Evolutionary conservation across 1,140 invertebrate species (phyloP).

Genomic region (Lucilia sericata): DNA sequence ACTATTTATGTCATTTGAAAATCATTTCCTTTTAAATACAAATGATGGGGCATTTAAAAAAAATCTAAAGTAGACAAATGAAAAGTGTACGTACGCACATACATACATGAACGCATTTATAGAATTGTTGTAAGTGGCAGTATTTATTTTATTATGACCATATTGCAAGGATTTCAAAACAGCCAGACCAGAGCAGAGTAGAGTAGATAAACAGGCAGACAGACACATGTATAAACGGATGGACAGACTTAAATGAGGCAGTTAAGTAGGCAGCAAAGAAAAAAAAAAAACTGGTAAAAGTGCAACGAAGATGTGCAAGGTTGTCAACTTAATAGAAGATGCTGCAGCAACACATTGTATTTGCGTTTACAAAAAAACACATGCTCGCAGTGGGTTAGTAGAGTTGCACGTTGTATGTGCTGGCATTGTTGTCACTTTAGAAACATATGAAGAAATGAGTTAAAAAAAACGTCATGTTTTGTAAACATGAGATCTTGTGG

Average conservation of each 20-base stretch:
- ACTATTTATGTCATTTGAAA: constrained; percentile 47
- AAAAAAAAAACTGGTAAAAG: too few species aligned
- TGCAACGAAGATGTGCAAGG: neutral
- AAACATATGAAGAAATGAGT: neutral
- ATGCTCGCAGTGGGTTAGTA: constrained; percentile 18
- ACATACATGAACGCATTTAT: constrained; percentile 6
- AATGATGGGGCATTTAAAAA: neutral
- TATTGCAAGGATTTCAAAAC: constrained; percentile 44
- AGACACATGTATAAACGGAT: neutral
- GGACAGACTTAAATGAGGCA: constrained; percentile 15
- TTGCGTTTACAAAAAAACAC: neutral
- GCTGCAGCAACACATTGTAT: neutral
- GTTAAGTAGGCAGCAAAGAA: constrained; percentile 15
- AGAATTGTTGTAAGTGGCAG: constrained; percentile 44
- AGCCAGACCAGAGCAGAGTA: neutral
- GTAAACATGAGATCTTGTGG: neutral
- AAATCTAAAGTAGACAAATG: neutral
- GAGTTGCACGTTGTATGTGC: neutral
- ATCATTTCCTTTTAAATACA: constrained; percentile 31
- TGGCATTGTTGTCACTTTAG: neutral
- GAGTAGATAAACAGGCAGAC: neutral
- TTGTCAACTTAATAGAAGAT: neutral
- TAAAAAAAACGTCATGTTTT: neutral
- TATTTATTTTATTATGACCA: constrained; percentile 49
- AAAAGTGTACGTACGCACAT: neutral